A percentile compares a stretch with the other conserved stretches of the same genome.
Conservation (phyloP, 2,113 vertebrate species). For the Trematocara variabile region DNA sequence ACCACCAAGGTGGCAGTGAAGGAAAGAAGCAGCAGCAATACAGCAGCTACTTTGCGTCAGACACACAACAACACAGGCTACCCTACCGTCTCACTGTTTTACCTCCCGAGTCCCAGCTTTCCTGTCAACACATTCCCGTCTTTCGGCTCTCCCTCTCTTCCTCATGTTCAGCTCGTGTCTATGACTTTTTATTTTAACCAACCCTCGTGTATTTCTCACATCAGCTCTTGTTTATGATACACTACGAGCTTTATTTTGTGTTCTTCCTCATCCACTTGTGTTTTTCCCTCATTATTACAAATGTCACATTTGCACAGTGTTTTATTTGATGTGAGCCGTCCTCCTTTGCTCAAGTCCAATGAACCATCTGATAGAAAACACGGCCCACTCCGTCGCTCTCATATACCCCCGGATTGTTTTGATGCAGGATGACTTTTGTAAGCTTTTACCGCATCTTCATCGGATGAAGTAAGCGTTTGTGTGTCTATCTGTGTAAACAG, state of each 20-base stretch:
- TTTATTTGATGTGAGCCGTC: slow-evolving; percentile 8
- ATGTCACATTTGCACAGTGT: background rate
- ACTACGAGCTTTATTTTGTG: slow-evolving; percentile 4
- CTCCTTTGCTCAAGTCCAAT: background rate
- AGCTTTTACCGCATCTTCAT: slow-evolving; percentile 5
- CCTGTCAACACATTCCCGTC: background rate
- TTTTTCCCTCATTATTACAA: background rate
- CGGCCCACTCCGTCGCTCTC: background rate
- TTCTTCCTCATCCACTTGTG: background rate
- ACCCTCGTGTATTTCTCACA: background rate
- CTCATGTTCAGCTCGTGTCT: background rate
- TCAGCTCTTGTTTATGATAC: background rate
- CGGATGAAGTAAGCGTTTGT: background rate
- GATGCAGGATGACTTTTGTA: background rate
- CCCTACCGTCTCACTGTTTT: slow-evolving; percentile 23
- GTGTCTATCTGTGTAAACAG: slow-evolving; percentile 68
- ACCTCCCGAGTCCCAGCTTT: background rate
- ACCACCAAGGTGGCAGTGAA: background rate
- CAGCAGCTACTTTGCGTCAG: slow-evolving; percentile 11
- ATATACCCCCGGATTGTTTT: background rate
- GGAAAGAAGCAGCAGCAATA: slow-evolving; percentile 25
- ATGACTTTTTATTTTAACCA: background rate
- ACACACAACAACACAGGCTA: slow-evolving; percentile 9
- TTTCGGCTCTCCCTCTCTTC: background rate
- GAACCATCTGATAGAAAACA: slow-evolving; percentile 5